Evolutionary conservation across 2,797 vertebrate genomes (phyloP).

Genomic region (Clarias laeviceps): DNA sequence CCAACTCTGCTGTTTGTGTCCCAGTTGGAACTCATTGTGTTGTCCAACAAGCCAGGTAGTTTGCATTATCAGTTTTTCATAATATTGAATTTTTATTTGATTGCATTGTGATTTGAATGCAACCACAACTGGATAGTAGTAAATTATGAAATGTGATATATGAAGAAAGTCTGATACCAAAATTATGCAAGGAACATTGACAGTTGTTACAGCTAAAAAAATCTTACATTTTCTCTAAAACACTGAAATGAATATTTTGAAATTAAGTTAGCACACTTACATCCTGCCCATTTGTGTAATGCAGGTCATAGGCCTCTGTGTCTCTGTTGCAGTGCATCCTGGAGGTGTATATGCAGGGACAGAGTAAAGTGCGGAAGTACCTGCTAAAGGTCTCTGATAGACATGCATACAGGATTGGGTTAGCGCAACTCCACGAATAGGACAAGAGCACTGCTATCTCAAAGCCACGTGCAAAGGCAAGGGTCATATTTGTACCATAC

Average conservation of each 20-base stretch:
- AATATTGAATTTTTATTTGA: neutral
- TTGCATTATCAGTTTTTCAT: neutral
- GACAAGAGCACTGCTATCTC: slow-evolving; percentile 76
- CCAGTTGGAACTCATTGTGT: neutral
- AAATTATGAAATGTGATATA: neutral
- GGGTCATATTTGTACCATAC: slow-evolving; percentile 33
- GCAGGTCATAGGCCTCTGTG: slow-evolving; percentile 68
- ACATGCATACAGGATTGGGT: slow-evolving; percentile 78
- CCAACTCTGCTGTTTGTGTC: neutral
- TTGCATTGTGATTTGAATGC: neutral
- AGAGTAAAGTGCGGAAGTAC: slow-evolving; percentile 72
- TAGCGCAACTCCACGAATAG: slow-evolving; percentile 80
- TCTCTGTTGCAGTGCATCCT: slow-evolving; percentile 59
- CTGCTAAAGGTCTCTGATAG: slow-evolving; percentile 73
- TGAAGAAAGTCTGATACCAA: neutral
- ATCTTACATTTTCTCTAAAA: slow-evolving; percentile 4
- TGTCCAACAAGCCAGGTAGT: neutral
- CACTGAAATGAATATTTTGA: slow-evolving; percentile 5
- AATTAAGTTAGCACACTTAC: slow-evolving; percentile 53
- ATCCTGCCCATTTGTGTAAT: slow-evolving; percentile 57
- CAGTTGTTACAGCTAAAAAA: neutral
- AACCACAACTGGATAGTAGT: neutral
- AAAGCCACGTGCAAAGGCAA: slow-evolving; percentile 66
- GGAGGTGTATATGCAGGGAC: slow-evolving; percentile 60
- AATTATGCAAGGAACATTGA: neutral